A percentile compares a stretch with the other conserved stretches of the same genome.
These are phyloP conservation scores for Misgurnus anguillicaudatus DNA, from an alignment of 2,113 vertebrate genomes.

Conservation along the genomic window DNA sequence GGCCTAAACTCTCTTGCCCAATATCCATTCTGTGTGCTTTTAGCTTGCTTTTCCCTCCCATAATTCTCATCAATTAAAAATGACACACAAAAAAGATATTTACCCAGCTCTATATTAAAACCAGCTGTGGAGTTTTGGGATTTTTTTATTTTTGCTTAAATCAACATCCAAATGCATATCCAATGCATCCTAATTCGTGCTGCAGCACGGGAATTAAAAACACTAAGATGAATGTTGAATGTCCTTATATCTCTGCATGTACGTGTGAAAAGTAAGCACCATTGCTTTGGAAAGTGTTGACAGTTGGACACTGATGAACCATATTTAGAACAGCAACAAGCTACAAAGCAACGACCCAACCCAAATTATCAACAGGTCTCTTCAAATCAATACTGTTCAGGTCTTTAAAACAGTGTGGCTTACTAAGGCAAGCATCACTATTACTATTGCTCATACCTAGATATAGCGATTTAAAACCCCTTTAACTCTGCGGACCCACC, in stretches of 20 bases:
- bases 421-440: no score
- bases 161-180: not conserved
- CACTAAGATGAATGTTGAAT: constrained; percentile 28
- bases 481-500: no score
- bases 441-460: no score
- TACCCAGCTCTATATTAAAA: not conserved
- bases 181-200: not conserved
- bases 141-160: not conserved
- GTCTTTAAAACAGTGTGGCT: not conserved
- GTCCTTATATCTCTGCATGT: constrained; percentile 6
- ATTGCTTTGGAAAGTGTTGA: constrained; percentile 62
- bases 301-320: constrained; percentile 70
- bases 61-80: not conserved
- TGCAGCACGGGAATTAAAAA: not conserved
- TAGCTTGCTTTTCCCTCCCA: not conserved
- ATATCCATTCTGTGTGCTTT: not conserved
- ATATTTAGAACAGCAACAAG: constrained; percentile 68
- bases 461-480: no score
- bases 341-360: constrained; percentile 59
- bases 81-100: not conserved
- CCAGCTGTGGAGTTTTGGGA: no score
- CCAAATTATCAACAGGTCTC: constrained; percentile 47
- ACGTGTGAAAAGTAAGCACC: constrained; percentile 27
- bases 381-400: constrained; percentile 35
- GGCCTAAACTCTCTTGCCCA: constrained; percentile 54